A percentile compares a stretch with the other conserved stretches of the same genome.
Evolutionary conservation across 2,113 vertebrate species (phyloP).

Genomic region (Sylvietta virens): DNA sequence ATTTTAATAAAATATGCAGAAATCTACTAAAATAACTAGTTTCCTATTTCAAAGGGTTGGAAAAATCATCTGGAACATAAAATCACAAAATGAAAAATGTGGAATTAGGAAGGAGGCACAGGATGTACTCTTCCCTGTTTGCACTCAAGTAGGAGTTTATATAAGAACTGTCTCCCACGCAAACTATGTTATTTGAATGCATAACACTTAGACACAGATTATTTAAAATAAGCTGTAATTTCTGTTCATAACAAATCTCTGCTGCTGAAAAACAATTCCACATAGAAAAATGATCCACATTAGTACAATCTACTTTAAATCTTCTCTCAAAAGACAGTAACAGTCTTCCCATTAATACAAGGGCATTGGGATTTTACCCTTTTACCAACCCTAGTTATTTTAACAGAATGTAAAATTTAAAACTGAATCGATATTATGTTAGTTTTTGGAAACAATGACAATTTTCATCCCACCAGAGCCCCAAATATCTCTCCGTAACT

Average conservation of each 20-base stretch:
- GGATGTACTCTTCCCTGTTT: neutral
- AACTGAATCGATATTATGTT: neutral
- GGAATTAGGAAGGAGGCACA: neutral
- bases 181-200: neutral
- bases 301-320: neutral
- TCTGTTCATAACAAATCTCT: neutral
- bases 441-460: neutral
- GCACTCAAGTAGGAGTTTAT: neutral
- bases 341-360: neutral
- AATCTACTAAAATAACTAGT: neutral
- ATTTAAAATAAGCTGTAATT: neutral
- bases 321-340: neutral
- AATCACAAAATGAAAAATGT: neutral
- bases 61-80: neutral
- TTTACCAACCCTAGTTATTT: neutral
- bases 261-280: neutral
- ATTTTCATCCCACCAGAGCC: neutral
- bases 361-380: neutral
- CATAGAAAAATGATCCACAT: neutral
- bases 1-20: neutral
- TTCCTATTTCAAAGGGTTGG: neutral
- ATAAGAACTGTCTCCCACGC: neutral
- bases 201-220: neutral
- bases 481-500: neutral
- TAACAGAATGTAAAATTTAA: neutral